Evolutionary conservation across 2,113 vertebrate genomes (phyloP).

Genomic region (human (Homo sapiens)): GRCh38 chr16:19909001-19909500

Average conservation of each 20-base stretch:
- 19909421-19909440: no score
- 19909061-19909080: background rate
- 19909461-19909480: no score
- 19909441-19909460: no score
- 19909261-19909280: background rate
- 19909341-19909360: no score
- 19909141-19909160: background rate
- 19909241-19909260: background rate
- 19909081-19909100: background rate
- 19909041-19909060: background rate
- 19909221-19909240: no score
- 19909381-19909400: no score
- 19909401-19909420: no score
- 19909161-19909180: background rate
- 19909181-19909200: background rate
- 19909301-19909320: background rate
- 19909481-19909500: no score
- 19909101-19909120: background rate
- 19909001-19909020: rapidly evolving
- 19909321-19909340: background rate
- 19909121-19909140: background rate
- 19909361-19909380: no score
- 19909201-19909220: background rate
- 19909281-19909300: background rate
- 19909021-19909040: background rate